These are phyloP conservation scores for Ciconia maguari DNA, from an alignment of 2,113 vertebrate species.

Conservation along the genomic window DNA sequence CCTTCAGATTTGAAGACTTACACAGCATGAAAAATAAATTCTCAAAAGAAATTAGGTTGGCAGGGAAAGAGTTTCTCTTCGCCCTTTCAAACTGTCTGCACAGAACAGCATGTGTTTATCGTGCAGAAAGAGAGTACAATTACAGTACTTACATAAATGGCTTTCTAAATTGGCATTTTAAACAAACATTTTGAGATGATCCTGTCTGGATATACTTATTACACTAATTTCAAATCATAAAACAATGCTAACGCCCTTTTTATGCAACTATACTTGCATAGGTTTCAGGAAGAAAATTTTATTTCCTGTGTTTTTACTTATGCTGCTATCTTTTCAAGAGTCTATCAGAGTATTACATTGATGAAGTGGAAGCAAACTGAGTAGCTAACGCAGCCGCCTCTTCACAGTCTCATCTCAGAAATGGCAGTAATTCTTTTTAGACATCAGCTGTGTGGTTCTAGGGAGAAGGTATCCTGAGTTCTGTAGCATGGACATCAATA, in stretches of 20 bases:
- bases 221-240: background rate
- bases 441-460: background rate
- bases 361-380: background rate
- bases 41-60: background rate
- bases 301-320: background rate
- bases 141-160: background rate
- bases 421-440: background rate
- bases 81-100: background rate
- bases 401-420: background rate
- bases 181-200: background rate
- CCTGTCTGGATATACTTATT: background rate
- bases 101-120: background rate
- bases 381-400: background rate
- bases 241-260: background rate
- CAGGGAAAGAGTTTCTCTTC: background rate
- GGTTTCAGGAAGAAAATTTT: background rate
- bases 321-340: background rate
- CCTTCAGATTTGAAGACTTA: background rate
- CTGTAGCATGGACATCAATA: background rate
- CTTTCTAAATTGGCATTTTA: background rate
- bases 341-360: background rate
- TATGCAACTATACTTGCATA: background rate
- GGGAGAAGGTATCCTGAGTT: background rate
- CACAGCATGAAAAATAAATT: constrained; percentile 3
- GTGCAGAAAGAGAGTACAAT: background rate